These are phyloP conservation scores for Silurus lanzhouensis DNA, from an alignment of 2,797 vertebrate genomes.

Conservation along the genomic window DNA sequence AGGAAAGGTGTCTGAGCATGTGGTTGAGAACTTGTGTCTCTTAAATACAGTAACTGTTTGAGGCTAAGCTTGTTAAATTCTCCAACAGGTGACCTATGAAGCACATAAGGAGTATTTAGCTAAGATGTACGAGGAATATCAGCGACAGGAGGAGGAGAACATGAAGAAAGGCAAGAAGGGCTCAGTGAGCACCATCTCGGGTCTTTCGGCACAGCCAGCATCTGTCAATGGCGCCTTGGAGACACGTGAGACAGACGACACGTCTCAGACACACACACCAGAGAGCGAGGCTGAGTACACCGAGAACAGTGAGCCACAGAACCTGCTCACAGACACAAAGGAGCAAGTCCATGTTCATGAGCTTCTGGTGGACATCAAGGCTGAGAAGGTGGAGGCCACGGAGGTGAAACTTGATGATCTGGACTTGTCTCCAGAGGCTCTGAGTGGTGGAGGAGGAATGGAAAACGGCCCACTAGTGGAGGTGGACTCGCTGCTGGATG, in stretches of 20 bases:
- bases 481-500: slow-evolving; percentile 92
- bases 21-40: background rate
- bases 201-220: slow-evolving; percentile 88
- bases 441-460: slow-evolving; percentile 68
- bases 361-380: slow-evolving; percentile 97
- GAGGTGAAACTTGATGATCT: slow-evolving; percentile 98
- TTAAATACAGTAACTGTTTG: too few relatives aligned
- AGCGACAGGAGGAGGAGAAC: slow-evolving; percentile 99
- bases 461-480: slow-evolving; percentile 94
- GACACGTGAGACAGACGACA: slow-evolving; percentile 89
- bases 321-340: slow-evolving; percentile 88
- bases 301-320: slow-evolving; percentile 84
- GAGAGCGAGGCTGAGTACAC: slow-evolving; percentile 96
- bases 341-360: slow-evolving; percentile 95
- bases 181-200: slow-evolving; percentile 96
- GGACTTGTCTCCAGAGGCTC: slow-evolving; percentile 92
- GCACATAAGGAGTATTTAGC: slow-evolving; percentile 98
- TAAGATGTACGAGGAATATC: slow-evolving; percentile 99
- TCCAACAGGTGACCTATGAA: slow-evolving; percentile 92
- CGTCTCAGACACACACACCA: slow-evolving; percentile 93
- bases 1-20: too few relatives aligned
- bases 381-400: slow-evolving; percentile 98
- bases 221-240: slow-evolving; percentile 93
- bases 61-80: background rate
- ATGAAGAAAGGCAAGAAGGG: slow-evolving; percentile 99